Percentiles rank a stretch among this genome's conserved stretches.
These are phyloP conservation scores for Nothocercus julius DNA, from an alignment of 2,113 vertebrate species.

Conservation along the genomic window DNA sequence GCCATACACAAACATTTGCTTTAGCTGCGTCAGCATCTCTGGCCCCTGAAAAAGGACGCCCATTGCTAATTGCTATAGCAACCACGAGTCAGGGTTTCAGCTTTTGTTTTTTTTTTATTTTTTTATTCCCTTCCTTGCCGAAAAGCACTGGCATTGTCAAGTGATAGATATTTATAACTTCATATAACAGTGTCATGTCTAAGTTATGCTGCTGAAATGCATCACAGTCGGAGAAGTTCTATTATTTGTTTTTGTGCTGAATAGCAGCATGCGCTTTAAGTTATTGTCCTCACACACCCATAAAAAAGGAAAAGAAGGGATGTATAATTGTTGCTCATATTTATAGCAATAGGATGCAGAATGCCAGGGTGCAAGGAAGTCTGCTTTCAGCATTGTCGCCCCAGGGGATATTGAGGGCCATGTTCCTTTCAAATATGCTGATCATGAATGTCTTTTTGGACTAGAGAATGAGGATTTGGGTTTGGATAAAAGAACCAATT, in stretches of 20 bases:
- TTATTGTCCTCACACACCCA: conserved; percentile 58
- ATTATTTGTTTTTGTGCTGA: conserved; percentile 77
- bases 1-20: conserved; percentile 80
- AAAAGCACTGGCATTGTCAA: conserved; percentile 70
- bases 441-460: not conserved
- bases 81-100: conserved; percentile 43
- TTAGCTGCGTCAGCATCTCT: conserved; percentile 81
- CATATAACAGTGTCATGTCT: conserved; percentile 61
- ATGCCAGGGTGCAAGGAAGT: not conserved
- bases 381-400: conserved; percentile 24
- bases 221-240: conserved; percentile 62
- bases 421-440: not conserved
- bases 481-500: conserved; percentile 28
- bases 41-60: conserved; percentile 55
- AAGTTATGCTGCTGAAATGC: conserved; percentile 63
- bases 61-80: conserved; percentile 78
- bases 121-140: not conserved
- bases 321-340: conserved; percentile 67
- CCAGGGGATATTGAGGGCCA: not conserved
- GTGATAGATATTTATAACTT: conserved; percentile 81
- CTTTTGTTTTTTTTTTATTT: not conserved
- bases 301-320: conserved; percentile 30
- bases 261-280: conserved; percentile 70
- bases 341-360: conserved; percentile 23
- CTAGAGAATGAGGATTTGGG: conserved; percentile 29